A percentile compares a stretch with the other conserved stretches of the same genome.
These are phyloP conservation scores for Rhodeus uyekii DNA, from an alignment of 2,797 vertebrate genomes.

Conservation along the genomic window DNA sequence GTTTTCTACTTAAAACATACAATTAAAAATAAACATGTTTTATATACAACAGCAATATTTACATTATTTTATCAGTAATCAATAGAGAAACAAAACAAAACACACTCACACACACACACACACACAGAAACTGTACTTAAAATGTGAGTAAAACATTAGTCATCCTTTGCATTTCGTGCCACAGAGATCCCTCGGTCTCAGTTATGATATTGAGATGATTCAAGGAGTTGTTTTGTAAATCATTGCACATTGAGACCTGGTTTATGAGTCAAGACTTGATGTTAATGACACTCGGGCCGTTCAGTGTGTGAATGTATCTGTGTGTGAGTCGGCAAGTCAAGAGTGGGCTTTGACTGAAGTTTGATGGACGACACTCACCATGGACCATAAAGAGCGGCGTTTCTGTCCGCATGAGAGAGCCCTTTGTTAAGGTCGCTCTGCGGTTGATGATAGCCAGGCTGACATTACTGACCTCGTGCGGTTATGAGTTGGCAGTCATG, in stretches of 20 bases:
- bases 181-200: neutral
- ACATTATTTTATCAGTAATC: neutral
- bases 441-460: conserved; percentile 59
- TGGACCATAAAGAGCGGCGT: conserved; percentile 51
- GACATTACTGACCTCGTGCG: conserved; percentile 59
- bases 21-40: conserved; percentile 16
- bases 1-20: conserved; percentile 2
- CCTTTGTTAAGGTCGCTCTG: conserved; percentile 52
- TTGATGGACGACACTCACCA: conserved; percentile 57
- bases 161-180: conserved; percentile 30
- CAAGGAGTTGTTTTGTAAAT: conserved; percentile 8
- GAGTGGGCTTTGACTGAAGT: conserved; percentile 55
- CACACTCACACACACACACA: neutral
- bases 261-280: conserved; percentile 47
- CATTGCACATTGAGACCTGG: conserved; percentile 14
- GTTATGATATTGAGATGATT: neutral
- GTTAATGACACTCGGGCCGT: conserved; percentile 41
- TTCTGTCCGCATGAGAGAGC: conserved; percentile 53
- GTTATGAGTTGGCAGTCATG: conserved; percentile 56
- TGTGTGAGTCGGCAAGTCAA: conserved; percentile 50
- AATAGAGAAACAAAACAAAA: neutral
- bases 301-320: conserved; percentile 31
- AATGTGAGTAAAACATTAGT: neutral
- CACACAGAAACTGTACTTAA: neutral
- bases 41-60: neutral